Evolutionary conservation across 2,888 invertebrate species (phyloP), one percentile per base, ranked within the genome.

Genomic region (Andricus quercusramuli): DNA sequence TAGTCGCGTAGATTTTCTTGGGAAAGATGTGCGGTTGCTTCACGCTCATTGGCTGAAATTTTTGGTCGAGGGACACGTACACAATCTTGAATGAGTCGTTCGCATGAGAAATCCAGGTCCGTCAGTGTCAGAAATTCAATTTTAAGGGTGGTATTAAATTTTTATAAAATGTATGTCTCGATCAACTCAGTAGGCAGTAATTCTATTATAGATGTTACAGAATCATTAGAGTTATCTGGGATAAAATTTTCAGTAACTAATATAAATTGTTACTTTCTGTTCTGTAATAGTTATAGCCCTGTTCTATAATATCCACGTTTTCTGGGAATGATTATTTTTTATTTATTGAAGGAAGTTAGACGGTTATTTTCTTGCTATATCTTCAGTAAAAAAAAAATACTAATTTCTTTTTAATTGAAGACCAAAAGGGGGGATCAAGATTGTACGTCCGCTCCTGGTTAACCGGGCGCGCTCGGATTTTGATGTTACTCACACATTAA

Each of bases 401-500:
- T 56, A n/a, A 56, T 56, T 9, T n/a, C n/a, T n/a, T 56, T 11
- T 11, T 56, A 9, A 56, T 9, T 9, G n/a, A 56, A 56, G 51
- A 70, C 20, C 3, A 4, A 9, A 37, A 67, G 15, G 44, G 25
- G 29, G 17, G 22, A 20, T 25, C 1, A 11, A 29, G 20, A 70
- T 29, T 29, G 20, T 70, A 70, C 4, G 5, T 9, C 3, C 70
- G 29, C 3, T 29, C 29, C 47, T 51, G 70, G 51, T 20, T 47
- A 25, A 70, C 70, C 47, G 47, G 70, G 70, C 51, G 29, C 70
- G 70, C 29, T 70, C 29, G 51, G 47, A 70, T 70, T 70, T 51
- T 70, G 87, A 86, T 89, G 88, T 88, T 47, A 47, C 47, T 83
- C 86, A 86, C 84, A 89, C 87, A 86, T 56, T 5, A n/a, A 56